Conservation (phyloP, 2,888 invertebrate genomes). For the Adelognathus sp. region DNA sequence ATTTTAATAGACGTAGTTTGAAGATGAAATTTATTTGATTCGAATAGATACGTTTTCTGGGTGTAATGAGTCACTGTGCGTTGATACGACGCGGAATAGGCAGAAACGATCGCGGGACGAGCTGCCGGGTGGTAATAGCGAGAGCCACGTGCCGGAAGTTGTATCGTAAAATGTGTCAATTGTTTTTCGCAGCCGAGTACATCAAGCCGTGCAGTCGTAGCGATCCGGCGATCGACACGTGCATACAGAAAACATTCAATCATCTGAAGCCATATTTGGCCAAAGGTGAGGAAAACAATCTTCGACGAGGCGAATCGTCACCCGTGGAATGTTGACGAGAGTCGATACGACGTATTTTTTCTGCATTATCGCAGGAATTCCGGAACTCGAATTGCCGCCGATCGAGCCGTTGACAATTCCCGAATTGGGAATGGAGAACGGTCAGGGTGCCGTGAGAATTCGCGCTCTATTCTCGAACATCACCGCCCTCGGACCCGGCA, state of each 20-base stretch:
- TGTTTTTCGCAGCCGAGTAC: slow-evolving; percentile 86
- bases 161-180: slow-evolving; percentile 8
- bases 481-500: slow-evolving; percentile 89
- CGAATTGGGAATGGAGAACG: slow-evolving; percentile 89
- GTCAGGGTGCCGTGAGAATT: slow-evolving; percentile 88
- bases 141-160: slow-evolving; percentile 2
- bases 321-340: not conserved
- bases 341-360: not conserved
- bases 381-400: slow-evolving; percentile 88
- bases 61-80: not conserved
- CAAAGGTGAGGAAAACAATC: slow-evolving; percentile 77
- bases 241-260: slow-evolving; percentile 87
- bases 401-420: slow-evolving; percentile 89
- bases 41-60: too few species aligned
- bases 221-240: slow-evolving; percentile 86
- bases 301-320: not conserved
- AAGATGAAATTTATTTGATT: too few species aligned
- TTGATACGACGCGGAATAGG: not conserved
- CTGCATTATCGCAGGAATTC: slow-evolving; percentile 82
- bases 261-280: slow-evolving; percentile 88
- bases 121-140: not conserved
- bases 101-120: not conserved
- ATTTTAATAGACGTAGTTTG: too few species aligned
- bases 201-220: slow-evolving; percentile 87
- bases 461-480: slow-evolving; percentile 89